Evolutionary conservation across 2,888 invertebrate species (phyloP).

Genomic region (Microctonus brassicae): DNA sequence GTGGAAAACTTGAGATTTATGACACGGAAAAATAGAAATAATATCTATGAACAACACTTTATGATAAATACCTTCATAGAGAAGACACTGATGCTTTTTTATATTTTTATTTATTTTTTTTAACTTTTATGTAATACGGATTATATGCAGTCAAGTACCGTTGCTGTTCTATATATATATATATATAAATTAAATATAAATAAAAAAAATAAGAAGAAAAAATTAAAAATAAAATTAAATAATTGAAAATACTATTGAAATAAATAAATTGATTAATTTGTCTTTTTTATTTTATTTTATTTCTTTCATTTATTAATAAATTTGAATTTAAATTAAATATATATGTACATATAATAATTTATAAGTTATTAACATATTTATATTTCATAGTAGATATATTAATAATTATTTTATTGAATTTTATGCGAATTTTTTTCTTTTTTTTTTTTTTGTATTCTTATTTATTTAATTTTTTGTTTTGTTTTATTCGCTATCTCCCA

Average conservation of each 20-base stretch:
- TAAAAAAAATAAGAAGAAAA: neutral
- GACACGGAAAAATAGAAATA: neutral
- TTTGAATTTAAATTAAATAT: no score
- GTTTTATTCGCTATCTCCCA: constrained; percentile 12
- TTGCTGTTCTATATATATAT: no score
- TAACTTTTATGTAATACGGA: no score
- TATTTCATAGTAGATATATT: no score
- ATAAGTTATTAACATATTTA: no score
- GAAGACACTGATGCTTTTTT: constrained; percentile 39
- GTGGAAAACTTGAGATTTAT: constrained; percentile 13
- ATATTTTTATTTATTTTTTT: constrained; percentile 37
- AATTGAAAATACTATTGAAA: no score
- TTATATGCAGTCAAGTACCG: neutral
- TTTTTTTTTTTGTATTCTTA: neutral
- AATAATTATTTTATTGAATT: no score
- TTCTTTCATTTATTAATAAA: no score
- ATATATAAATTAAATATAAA: neutral
- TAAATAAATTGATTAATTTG: no score
- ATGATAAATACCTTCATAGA: constrained; percentile 55
- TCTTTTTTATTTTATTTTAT: no score
- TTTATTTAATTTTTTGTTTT: neutral
- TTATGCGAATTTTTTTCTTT: neutral
- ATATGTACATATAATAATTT: no score
- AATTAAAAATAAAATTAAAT: no score
- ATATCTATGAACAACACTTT: neutral